Base-by-base conservation (phyloP, 2,113 vertebrate species). In the Marmota flaviventris region DNA sequence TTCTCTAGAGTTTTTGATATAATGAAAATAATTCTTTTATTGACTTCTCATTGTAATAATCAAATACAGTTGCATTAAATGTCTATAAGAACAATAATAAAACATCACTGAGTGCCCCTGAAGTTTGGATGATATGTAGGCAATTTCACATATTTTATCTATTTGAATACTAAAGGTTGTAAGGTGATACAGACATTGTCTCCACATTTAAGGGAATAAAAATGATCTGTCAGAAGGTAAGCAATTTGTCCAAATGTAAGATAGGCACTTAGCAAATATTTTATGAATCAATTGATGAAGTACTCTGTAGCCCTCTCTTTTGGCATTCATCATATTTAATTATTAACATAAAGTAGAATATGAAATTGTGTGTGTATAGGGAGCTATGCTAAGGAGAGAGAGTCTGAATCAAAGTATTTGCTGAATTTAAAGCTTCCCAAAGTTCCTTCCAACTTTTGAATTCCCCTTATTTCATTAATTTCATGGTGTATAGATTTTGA, bases 261-360 rank as follows among this genome's bases (percentile, higher is more conserved):
- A 65, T 61, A 95, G 89, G 69, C 58, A 95, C n/a, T 94, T 84
- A 76, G 75, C 96, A 97, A 96, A 97, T 98, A 97, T 95, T 97
- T 96, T 92, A 96, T 97, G 93, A 96, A 93, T 95, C 84, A 48
- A 69, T 82, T 97, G 92, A 97, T 93, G 79, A 83, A 97, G 51
- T 96, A 70, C 9, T 95, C 5, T n/a, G 13, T 81, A 85, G n/a
- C 24, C 37, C 14, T 95, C 56, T 96, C n/a, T 48, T 94, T 83
- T 93, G 42, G 65, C 34, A 96, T 97, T 90, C 76, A 4, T 90
- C 69, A 63, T 70, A 86, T 67, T 95, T 96, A 97, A 96, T 96
- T 96, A 97, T 96, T 96, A 95, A 94, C 48, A n/a, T 73, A 63
- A 85, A 94, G 24, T 65, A 79, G 93, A 96, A 53, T 94, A 69